Evolutionary conservation across 1,140 invertebrate genomes (phyloP), one percentile per base, ranked within the genome.

Genomic region (Drosophila burlai): DNA sequence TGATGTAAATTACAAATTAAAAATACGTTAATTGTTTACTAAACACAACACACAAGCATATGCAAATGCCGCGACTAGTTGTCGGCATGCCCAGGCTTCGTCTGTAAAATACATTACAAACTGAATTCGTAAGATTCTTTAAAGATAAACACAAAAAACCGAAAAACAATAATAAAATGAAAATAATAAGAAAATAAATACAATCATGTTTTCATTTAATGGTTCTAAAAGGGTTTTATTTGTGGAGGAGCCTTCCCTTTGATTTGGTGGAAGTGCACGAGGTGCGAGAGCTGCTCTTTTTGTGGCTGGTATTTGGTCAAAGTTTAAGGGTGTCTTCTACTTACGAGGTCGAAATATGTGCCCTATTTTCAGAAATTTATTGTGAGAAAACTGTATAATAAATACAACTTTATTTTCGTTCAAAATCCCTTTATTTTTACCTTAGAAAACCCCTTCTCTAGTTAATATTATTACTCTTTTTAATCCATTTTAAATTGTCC

Each of bases 11-110:
- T 86, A 71, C 89, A 75, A 89, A 76, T 83, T 86, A 71, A 89
- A 75, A 89, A 76, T 89, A 89, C 83, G 85, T 89, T 89, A 89
- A 87, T 81, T 89, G 87, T 89, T 89, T 89, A 89, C 81, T 90
- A 89, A 87, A 52, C 29, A 52, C 29, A 52, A 64, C 54, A 58
- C 16, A 77, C 45, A 71, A 47, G 68, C 45, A 36, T 24, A 55
- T 55, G 34, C 52, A 24, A 16, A 55, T 24, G 77, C 75, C 82
- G 26, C 50, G 24, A 73, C 65, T 72, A 83, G 47, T 31, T 11
- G 55, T 43, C 13, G 60, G 60, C 59, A 50, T 38, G 40, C 46
- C n/a, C 46, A 67, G 63, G 66, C 76, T 84, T 76, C 81, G 77
- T 84, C 81, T 89, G 84, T 89, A 89, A 89, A 84, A 87, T 84